Base-by-base conservation (phyloP, 2,888 invertebrate species). In the Liopterus haemorrhoidalis region DNA sequence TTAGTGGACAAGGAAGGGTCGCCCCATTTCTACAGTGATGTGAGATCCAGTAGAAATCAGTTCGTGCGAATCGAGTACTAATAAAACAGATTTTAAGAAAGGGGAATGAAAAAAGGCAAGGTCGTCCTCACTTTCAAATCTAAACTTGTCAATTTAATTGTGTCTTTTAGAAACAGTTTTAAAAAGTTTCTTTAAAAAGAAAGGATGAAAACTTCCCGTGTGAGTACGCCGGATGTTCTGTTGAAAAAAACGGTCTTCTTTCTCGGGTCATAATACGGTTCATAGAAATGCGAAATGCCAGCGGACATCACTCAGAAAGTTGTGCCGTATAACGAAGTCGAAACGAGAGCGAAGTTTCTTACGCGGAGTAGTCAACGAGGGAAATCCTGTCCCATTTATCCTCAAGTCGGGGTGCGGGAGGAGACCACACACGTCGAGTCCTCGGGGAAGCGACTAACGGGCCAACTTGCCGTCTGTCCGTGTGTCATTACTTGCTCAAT, bases 291-390 rank as follows among this genome's bases (percentile, higher is more conserved):
- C 39, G 39, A 39, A 39, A 28, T 39, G 39, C 39, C 41, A 45
- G 31, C 39, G 39, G 39, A 45, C 39, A 45, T 45, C 45, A 39
- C 45, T 45, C 45, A 45, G 39, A 44, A 45, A 45, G 39, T 45
- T 45, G 22, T 33, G 33, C 12, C 11, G 32, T 33, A 33, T 39
- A 39, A n/a, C n/a, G n/a, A n/a, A n/a, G n/a, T n/a, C n/a, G n/a
- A n/a, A n/a, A n/a, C n/a, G n/a, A n/a, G n/a, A n/a, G n/a, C n/a
- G n/a, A n/a, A 39, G 24, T 41, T 33, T 41, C 33, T 16, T 36
- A 16, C 25, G 14, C 5, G 11, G n/a, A 38, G 25, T 37, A 14
- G 25, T 18, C 28, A 12, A 12, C 28, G 25, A 25, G 41, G 41
- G 41, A 41, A 41, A 41, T 42, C 42, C 42, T 35, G 42, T 22